Evolutionary conservation across 2,113 vertebrate genomes (phyloP), one percentile per base, ranked within the genome.

Genomic region (Procapra przewalskii): DNA sequence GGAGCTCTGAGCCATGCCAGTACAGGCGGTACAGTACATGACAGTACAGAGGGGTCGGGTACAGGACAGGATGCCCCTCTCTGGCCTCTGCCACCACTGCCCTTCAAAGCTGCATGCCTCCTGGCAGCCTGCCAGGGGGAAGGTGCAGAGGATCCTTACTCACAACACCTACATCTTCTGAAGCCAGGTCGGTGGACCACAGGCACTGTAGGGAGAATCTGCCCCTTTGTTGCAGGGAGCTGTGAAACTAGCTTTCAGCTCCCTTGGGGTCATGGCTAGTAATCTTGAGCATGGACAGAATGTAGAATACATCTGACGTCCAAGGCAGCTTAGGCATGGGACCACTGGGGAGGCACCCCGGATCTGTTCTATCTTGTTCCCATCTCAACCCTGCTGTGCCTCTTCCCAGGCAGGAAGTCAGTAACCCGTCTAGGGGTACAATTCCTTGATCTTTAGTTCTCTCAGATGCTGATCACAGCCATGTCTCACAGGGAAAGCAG

Each of bases 221-320:
- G 43, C n/a, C 5, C 4, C 16, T 31, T 15, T 8, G 7, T 45
- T 33, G 12, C 23, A 60, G 43, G 82, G 17, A 59, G 55, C 33
- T 33, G 25, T 21, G 25, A 43, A 40, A 10, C 48, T 29, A 21
- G 57, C 8, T 40, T 50, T 48, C 21, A 4, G 27, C 8, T 21
- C 33, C 8, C 67, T 6, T 57, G 54, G 43, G 15, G 31, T 29
- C 23, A 21, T 29, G 48, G 48, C 25, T 92, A 27, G n/a, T 33
- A 9, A 40, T 54, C 19, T 17, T 60, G 71, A 50, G 8, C 54
- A 15, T 5, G 23, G 64, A 14, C 4, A 29, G 14, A 12, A 3
- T 16, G 3, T 16, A 16, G 40, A 43, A 48, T 3, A 23, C 14
- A 36, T n/a, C 55, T 0, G 1, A 36, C 0, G 0, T 5, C 29